Conservation (phyloP, 2,888 invertebrate genomes). For the Drosophila helvetica region DNA sequence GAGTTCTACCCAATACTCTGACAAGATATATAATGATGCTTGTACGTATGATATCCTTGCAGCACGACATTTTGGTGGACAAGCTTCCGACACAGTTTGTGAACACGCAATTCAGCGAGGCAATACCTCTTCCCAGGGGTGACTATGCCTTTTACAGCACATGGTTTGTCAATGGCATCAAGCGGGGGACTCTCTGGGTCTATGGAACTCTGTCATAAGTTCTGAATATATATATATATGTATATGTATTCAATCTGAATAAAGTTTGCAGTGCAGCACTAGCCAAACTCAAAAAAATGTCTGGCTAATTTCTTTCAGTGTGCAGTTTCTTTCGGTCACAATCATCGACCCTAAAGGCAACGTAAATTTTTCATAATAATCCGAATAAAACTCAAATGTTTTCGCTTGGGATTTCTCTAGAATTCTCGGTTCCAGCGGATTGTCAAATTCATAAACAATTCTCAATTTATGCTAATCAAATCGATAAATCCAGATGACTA, state of each 20-base stretch:
- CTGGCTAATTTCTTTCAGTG: too few relatives aligned
- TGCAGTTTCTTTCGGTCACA: too few relatives aligned
- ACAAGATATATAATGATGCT: background rate
- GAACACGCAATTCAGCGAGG: constrained; percentile 8
- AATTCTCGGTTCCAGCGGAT: too few relatives aligned
- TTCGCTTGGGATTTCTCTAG: background rate
- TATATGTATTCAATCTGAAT: background rate
- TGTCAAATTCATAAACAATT: background rate
- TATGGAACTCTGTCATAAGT: constrained; percentile 29
- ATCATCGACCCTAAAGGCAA: too few relatives aligned
- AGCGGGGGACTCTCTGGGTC: constrained; percentile 1
- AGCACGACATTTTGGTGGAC: constrained; percentile 27
- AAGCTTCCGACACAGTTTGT: constrained; percentile 5
- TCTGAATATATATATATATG: background rate
- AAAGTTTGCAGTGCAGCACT: background rate
- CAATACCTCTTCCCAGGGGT: constrained; percentile 16
- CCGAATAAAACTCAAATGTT: background rate
- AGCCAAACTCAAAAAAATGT: background rate
- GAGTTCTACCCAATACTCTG: background rate
- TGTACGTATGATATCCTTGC: background rate
- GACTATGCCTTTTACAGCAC: constrained; percentile 25
- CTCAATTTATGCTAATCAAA: background rate
- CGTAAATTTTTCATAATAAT: too few relatives aligned
- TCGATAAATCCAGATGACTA: background rate
- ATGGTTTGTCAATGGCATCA: constrained; percentile 9